Conservation (phyloP, 2,113 vertebrate genomes). For the Donacobius atricapilla region DNA sequence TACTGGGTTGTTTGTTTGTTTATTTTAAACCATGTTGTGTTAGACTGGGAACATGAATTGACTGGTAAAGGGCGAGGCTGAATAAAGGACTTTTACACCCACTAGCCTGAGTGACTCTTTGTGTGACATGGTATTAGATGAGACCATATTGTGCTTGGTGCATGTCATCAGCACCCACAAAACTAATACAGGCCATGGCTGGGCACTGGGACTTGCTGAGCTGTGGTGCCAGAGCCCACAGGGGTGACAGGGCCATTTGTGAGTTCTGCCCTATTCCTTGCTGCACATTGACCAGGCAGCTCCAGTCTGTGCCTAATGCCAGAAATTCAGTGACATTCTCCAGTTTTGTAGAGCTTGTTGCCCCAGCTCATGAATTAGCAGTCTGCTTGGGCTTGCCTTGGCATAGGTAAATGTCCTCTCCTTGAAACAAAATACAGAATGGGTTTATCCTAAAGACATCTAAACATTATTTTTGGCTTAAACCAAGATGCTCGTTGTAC, state of each 20-base stretch:
- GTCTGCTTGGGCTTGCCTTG: not conserved
- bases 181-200: not conserved
- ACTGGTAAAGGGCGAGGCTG: not conserved
- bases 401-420: not conserved
- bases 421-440: not conserved
- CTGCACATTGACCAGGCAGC: not conserved
- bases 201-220: not conserved
- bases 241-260: rapidly evolving
- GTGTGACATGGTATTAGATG: not conserved
- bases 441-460: not conserved
- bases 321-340: not conserved
- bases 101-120: not conserved
- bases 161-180: not conserved
- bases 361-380: not conserved
- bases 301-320: not conserved
- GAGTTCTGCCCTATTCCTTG: rapidly evolving
- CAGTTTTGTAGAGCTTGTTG: not conserved
- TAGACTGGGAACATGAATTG: not conserved
- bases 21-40: not conserved
- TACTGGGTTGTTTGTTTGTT: not conserved
- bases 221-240: not conserved
- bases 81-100: not conserved
- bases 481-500: not conserved
- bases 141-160: not conserved
- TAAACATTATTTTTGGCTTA: not conserved